A percentile compares a stretch with the other conserved stretches of the same genome.
Conservation (phyloP, 2,888 invertebrate genomes). For the Drosophila demipolita region DNA sequence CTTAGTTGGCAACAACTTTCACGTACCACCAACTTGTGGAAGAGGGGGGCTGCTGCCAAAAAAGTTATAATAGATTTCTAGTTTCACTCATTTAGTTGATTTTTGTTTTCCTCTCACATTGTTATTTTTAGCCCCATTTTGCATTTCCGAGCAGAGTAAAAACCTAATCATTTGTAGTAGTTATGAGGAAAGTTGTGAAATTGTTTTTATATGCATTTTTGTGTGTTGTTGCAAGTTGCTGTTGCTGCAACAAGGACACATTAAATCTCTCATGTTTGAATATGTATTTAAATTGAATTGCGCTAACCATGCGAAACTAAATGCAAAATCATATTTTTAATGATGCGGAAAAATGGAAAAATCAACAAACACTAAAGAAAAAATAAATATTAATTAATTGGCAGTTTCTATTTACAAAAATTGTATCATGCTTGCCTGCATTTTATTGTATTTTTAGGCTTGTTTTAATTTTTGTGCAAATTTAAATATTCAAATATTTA, state of each 20-base stretch:
- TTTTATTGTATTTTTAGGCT: not conserved
- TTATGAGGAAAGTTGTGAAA: constrained; percentile 59
- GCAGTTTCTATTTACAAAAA: not conserved
- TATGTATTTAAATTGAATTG: not conserved
- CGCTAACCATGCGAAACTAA: not conserved
- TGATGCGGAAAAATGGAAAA: not conserved
- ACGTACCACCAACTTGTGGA: not conserved
- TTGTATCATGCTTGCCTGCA: not conserved
- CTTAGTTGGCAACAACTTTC: constrained; percentile 41
- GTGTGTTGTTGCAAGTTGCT: not conserved
- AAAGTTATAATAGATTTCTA: constrained; percentile 80
- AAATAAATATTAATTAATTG: not conserved
- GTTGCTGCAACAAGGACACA: not conserved
- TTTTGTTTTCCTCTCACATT: constrained; percentile 37
- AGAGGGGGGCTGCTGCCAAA: constrained; percentile 10
- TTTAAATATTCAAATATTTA: not conserved
- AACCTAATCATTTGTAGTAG: constrained; percentile 67
- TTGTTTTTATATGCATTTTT: constrained; percentile 45
- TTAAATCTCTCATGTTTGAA: not conserved
- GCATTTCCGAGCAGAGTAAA: constrained; percentile 22
- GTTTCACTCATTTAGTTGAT: constrained; percentile 65
- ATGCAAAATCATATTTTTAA: not conserved
- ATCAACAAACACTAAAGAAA: not conserved
- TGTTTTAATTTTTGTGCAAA: not conserved
- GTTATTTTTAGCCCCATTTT: constrained; percentile 7